Evolutionary conservation across 2,797 vertebrate genomes (phyloP), one percentile per base, ranked within the genome.

Genomic region (Pipistrellus nathusii): DNA sequence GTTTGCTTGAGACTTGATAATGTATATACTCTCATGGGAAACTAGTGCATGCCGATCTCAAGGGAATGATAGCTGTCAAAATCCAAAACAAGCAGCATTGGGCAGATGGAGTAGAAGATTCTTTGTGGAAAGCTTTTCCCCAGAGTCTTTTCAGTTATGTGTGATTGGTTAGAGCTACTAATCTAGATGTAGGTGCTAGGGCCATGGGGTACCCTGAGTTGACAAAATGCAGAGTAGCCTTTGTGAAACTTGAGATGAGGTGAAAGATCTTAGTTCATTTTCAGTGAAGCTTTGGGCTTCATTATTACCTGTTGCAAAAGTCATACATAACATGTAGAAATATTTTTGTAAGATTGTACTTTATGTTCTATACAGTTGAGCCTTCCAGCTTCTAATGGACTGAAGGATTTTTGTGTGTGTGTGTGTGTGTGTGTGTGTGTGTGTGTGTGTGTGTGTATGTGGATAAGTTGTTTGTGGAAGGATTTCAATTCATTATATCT

Each of bases 1-100:
- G 23, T 77, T 82, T 95, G 17, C 78, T 94, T 84, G 51, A 75
- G 48, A 73, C 25, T 32, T 41, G 38, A 57, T 64, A 66, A 72
- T 66, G 7, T 25, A 0, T 76, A 44, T 27, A 20, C 20, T 9
- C 25, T 4, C 7, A 0, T 57, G 62, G 46, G 23, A 77, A 76
- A 76, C 68, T 27, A 55, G 53, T 21, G 27, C 12, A 2, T 35
- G 32, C 30, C 6, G 30, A 21, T 53, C 41, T 46, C 35, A 10
- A 80, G 53, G 53, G 18, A 51, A 23, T 32, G 62, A 73, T 75
- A 57, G 32, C 85, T 78, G 57, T 53, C 32, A 72, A 69, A 77
- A 66, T 85, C 25, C 55, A 59, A 38, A 77, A 64, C n/a, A 83
- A 23, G 53, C 57, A 76, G 59, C 17, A 7, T 53, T 90, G 66